Evolutionary conservation across 2,797 vertebrate species (phyloP).

Genomic region (Clarias laeviceps): DNA sequence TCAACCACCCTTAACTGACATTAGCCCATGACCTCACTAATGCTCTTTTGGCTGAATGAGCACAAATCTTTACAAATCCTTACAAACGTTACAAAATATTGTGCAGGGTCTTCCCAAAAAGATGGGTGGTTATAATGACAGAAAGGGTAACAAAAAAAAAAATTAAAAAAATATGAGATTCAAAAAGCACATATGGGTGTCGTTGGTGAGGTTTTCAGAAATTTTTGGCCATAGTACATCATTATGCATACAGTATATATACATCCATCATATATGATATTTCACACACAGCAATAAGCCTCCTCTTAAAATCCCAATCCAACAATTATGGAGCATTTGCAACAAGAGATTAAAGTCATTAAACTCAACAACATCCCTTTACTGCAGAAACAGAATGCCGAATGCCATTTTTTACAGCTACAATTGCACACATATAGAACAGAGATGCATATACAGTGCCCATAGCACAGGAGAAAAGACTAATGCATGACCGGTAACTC

Average conservation of each 20-base stretch:
- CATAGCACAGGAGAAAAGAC: constrained; percentile 13
- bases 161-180: neutral
- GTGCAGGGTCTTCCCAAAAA: neutral
- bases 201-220: neutral
- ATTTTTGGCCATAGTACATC: neutral
- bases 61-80: neutral
- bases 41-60: neutral
- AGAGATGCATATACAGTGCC: constrained; percentile 22
- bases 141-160: neutral
- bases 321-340: neutral
- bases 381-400: neutral
- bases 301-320: neutral
- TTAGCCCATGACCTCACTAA: neutral
- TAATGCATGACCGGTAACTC: neutral
- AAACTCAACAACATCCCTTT: neutral
- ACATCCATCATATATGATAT: neutral
- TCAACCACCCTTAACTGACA: neutral
- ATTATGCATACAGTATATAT: neutral
- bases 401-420: neutral
- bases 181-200: neutral
- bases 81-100: neutral
- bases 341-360: constrained; percentile 22
- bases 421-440: constrained; percentile 6
- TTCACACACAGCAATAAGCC: neutral
- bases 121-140: neutral